These are phyloP conservation scores for Polyommatus icarus DNA, from an alignment of 2,888 invertebrate genomes.

Conservation along the genomic window DNA sequence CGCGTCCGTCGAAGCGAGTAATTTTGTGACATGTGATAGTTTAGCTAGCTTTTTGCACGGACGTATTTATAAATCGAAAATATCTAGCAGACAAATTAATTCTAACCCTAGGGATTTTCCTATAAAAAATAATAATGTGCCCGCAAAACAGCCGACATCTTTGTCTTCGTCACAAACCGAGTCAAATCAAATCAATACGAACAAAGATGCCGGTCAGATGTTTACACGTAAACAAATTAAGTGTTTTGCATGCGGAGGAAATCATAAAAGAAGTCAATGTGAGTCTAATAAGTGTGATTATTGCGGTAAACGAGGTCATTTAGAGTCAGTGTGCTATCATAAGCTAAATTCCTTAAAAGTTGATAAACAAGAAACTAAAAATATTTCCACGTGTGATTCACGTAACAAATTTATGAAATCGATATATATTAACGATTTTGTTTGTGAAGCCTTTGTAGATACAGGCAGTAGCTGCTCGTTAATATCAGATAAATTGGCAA, in stretches of 20 bases:
- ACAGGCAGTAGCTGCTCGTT: conserved; percentile 15
- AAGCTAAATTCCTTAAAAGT: conserved; percentile 19
- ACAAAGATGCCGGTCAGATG: not conserved
- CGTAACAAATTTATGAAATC: conserved; percentile 24
- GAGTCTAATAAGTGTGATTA: conserved; percentile 31
- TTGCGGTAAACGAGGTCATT: conserved; percentile 33
- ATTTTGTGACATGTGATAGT: conserved; percentile 38
- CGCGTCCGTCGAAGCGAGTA: conserved; percentile 41
- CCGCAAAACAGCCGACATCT: not conserved
- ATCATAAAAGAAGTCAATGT: conserved; percentile 35
- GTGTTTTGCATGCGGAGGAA: conserved; percentile 35
- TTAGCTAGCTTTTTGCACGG: conserved; percentile 40
- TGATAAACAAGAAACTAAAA: conserved; percentile 4
- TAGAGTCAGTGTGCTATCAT: conserved; percentile 30
- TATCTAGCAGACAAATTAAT: not conserved
- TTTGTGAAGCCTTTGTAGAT: conserved; percentile 22
- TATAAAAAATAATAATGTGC: not conserved
- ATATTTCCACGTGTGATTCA: not conserved
- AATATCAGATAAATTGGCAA: not conserved
- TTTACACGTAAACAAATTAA: conserved; percentile 29
- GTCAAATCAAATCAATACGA: not conserved
- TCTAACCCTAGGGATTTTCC: not conserved
- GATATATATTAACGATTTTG: not conserved
- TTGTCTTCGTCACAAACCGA: not conserved
- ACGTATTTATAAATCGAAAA: conserved; percentile 13